Evolutionary conservation across 2,888 invertebrate species (phyloP), one percentile per base, ranked within the genome.

Genomic region (Athalia cordata): DNA sequence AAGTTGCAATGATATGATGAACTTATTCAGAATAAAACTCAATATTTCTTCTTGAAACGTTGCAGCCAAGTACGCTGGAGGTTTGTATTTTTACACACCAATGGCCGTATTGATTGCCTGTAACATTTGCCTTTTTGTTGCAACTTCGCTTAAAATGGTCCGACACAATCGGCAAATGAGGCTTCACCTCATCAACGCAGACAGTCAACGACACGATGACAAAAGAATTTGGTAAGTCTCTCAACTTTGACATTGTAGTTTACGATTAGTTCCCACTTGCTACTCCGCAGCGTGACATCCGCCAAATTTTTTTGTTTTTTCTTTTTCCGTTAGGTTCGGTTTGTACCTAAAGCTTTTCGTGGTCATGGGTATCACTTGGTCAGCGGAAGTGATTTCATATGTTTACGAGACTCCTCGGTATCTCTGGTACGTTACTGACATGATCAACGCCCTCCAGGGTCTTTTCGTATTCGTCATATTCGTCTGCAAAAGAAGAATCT

Each of bases 341-440:
- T 91, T 96, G 4, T 96, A 96, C 87, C 85, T 96, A 83, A 96
- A 96, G 86, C 91, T 97, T 55, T 95, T 96, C 87, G 92, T 96
- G 83, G 95, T 96, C 47, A 96, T 96, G 96, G 97, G 96, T 0
- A 94, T 96, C 15, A 96, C 95, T 86, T 97, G 96, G 97, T 92
- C 93, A 0, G 93, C 94, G 90, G 96, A 96, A 87, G 92, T 96
- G 68, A 90, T 96, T 79, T 95, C 96, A 62, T 96, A 95, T 92
- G 81, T 92, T 4, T 92, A 94, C 29, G 91, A 91, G 0, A 85
- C 91, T 9, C 91, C 91, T 0, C 81, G 89, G 4, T 88, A 89
- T 79, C 84, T 93, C 66, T 95, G 94, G 94, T 92, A 92, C 81
- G 85, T 93, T 62, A 92, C 93, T 1, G 95, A 95, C 83, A 90